Conservation (phyloP, 2,113 vertebrate genomes). For the Callipepla californica region DNA sequence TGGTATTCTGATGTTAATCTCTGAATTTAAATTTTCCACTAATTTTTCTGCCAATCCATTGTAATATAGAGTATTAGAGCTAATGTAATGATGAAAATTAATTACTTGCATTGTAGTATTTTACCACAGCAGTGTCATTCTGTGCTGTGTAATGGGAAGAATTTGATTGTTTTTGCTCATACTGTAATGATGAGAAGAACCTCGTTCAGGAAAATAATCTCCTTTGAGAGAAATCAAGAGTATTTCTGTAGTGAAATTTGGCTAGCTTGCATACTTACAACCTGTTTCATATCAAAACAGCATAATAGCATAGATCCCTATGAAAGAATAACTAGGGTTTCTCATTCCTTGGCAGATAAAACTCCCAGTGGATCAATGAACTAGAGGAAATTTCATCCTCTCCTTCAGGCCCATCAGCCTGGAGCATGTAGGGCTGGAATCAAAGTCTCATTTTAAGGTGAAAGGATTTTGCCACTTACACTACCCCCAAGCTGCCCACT, state of each 20-base stretch:
- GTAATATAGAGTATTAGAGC: neutral
- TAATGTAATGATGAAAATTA: neutral
- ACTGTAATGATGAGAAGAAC: neutral
- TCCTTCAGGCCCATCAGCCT: neutral
- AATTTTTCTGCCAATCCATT: neutral
- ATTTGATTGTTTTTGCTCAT: neutral
- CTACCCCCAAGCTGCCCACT: neutral
- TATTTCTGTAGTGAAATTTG: constrained; percentile 11
- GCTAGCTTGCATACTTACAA: constrained; percentile 12
- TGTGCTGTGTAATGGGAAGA: neutral
- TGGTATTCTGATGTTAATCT: neutral
- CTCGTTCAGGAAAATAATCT: constrained; percentile 1
- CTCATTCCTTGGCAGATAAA: constrained; percentile 43
- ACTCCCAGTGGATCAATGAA: constrained; percentile 11
- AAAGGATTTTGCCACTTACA: neutral
- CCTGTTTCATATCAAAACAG: constrained; percentile 51
- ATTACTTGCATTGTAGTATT: neutral
- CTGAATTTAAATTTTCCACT: neutral
- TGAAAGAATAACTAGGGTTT: constrained; percentile 48
- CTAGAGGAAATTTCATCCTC: constrained; percentile 28
- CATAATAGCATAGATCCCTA: neutral
- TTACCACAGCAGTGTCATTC: neutral
- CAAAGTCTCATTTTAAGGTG: neutral
- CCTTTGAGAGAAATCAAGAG: constrained; percentile 37
- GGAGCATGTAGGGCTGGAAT: neutral